Evolutionary conservation across 2,113 vertebrate species (phyloP), one percentile per base, ranked within the genome.

Genomic region (Aythya baeri): DNA sequence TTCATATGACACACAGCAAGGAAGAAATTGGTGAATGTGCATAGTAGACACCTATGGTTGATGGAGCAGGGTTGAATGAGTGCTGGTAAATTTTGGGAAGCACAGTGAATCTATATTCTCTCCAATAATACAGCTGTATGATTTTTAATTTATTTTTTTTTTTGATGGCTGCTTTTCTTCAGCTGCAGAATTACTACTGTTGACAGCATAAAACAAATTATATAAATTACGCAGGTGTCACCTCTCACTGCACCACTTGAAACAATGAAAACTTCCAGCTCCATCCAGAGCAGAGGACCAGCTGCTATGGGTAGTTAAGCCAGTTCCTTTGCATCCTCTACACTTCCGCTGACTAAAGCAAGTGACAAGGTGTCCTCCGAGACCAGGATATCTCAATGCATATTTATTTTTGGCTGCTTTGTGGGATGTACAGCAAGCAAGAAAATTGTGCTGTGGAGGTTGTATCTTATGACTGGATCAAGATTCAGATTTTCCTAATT

Each of bases 301-400:
- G 14, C 50, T 65, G 43, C 34, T 46, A 17, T 0, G 0, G 2
- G 20, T 31, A 17, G 23, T 43, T 57, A 62, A 58, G 27, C 26
- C 1, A 2, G 21, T 13, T 49, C 23, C 34, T 63, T 27, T 65
- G 62, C 36, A 65, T 17, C 26, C 26, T 41, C 38, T 27, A 27
- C 18, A 8, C 11, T 21, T 43, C 32, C 36, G 46, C 27, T 0
- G 1, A 20, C 50, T 41, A 25, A 58, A 52, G 14, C 13, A 72
- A 67, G 26, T 43, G 59, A 34, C 11, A 10, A 2, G 20, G 43
- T 65, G 27, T 63, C 17, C 43, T 70, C 17, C 10, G 10, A 44
- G 26, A 13, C 16, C 18, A 52, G 16, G 7, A 58, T 8, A 20
- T 63, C 59, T 26, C 36, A 22, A 9, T 20, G 17, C 1, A 0